Base-by-base conservation (phyloP, 2,797 vertebrate genomes). In the Hyperoplus lanceolatus region DNA sequence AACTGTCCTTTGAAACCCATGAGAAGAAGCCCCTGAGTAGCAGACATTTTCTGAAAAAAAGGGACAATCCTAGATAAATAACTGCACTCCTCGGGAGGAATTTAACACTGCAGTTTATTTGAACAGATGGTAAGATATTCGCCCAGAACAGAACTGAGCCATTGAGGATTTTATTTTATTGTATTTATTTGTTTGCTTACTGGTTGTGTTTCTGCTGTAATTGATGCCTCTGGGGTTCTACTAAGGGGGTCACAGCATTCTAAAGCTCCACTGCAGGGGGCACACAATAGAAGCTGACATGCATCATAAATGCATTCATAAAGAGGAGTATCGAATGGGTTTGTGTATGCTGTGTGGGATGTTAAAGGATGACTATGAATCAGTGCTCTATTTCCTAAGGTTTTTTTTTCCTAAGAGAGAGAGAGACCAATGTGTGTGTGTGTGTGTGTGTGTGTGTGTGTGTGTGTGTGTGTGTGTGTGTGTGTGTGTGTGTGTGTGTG, bases 1-100 rank as follows among this genome's bases (percentile, higher is more conserved):
- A 84, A 75, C 53, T 69, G 56, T 82, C 69, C 53, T 82, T 81
- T 87, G 64, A 82, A 82, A 81, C 36, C 69, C 80, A 55, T 51
- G 43, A 62, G 63, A 75, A 59, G 29, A 73, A 57, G 58, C 75
- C 78, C 45, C 21, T 72, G 16, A 59, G 51, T 39, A 18, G 29
- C 10, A 60, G 58, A 75, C 58, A 18, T 72, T 56, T 71, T 55
- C 49, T 4, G 56, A 56, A 53, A 59, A 29, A 16, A 57, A 45
- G 48, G 12, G 1, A 18, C 81, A 77, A 59, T 69, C 46, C 15
- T 43, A 59, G 79, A 39, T 73, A 70, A 79, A 87, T 81, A 80
- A 70, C 38, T 63, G 53, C 15, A 55, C 75, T 86, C 69, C 9
- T 64, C 41, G 55, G 18, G 50, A 21, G 39, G 54, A 66, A 79